These are phyloP conservation scores for Gambusia yucatana DNA, from an alignment of 2,797 vertebrate species.

Conservation along the genomic window DNA sequence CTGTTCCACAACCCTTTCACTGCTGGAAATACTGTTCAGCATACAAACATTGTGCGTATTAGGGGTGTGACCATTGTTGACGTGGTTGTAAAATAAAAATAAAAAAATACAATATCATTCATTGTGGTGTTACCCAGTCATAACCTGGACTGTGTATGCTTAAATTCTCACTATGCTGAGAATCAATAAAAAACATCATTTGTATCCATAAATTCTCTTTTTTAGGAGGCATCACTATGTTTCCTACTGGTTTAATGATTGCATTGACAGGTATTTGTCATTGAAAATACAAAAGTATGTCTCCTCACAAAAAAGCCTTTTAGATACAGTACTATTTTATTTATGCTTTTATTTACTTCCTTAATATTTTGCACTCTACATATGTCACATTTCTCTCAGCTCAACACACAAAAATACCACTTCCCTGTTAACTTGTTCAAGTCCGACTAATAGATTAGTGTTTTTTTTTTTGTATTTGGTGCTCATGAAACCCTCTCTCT, in stretches of 20 bases:
- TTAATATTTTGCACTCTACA: not conserved
- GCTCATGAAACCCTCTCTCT: not conserved
- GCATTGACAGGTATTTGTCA: not conserved
- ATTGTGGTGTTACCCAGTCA: constrained; percentile 38
- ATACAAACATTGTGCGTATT: constrained; percentile 42
- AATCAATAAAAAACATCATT: not conserved
- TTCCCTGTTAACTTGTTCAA: not conserved
- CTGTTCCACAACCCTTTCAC: constrained; percentile 68
- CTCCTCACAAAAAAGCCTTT: not conserved
- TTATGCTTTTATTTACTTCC: too few relatives aligned
- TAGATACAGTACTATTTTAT: not conserved
- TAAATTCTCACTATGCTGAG: constrained; percentile 16
- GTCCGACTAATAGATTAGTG: not conserved
- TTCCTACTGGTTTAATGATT: not conserved
- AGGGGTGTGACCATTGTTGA: constrained; percentile 66
- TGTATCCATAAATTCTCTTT: constrained; percentile 8
- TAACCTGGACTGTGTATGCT: constrained; percentile 31
- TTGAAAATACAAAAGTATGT: not conserved
- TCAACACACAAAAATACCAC: not conserved
- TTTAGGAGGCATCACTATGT: not conserved
- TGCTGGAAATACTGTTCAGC: constrained; percentile 46
- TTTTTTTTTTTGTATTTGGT: not conserved
- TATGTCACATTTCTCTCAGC: not conserved
- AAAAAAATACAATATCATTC: constrained; percentile 36
- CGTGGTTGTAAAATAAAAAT: constrained; percentile 47